A percentile compares a stretch with the other conserved stretches of the same genome.
Evolutionary conservation across 2,888 invertebrate genomes (phyloP).

Genomic region (Eupithecia insigniata): DNA sequence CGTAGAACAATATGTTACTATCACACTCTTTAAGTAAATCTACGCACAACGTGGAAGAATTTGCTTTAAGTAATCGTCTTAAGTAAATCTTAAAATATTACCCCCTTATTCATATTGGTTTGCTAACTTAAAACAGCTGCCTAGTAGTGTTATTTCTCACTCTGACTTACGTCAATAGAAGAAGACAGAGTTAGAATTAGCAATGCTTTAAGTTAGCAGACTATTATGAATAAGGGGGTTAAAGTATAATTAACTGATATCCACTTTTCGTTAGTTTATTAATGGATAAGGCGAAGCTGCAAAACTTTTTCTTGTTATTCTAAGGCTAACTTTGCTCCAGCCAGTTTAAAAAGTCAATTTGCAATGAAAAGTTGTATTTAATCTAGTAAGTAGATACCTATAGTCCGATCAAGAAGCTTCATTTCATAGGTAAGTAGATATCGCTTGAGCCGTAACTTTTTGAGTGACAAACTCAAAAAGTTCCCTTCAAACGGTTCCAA

Average conservation of each 20-base stretch:
- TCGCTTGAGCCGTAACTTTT: neutral
- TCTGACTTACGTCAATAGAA: too few relatives aligned
- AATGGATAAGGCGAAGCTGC: neutral
- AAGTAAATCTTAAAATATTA: neutral
- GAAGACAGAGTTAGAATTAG: too few relatives aligned
- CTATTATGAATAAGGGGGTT: too few relatives aligned
- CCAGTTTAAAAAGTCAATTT: constrained; percentile 7
- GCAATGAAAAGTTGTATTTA: constrained; percentile 3
- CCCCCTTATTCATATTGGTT: too few relatives aligned
- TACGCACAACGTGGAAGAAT: neutral
- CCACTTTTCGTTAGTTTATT: neutral
- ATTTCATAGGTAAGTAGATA: neutral
- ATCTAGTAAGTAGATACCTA: neutral
- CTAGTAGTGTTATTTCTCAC: too few relatives aligned
- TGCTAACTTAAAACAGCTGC: too few relatives aligned
- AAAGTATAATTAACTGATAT: neutral
- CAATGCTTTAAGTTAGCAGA: too few relatives aligned
- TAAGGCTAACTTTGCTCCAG: neutral
- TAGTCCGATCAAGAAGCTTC: neutral
- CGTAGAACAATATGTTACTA: too few relatives aligned
- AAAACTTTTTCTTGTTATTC: neutral
- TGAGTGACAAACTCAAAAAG: neutral
- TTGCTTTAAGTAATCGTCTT: neutral
- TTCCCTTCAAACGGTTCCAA: too few relatives aligned
- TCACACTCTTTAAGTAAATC: too few relatives aligned